Conservation (phyloP, 2,113 vertebrate genomes). For the Tor tambroides region DNA sequence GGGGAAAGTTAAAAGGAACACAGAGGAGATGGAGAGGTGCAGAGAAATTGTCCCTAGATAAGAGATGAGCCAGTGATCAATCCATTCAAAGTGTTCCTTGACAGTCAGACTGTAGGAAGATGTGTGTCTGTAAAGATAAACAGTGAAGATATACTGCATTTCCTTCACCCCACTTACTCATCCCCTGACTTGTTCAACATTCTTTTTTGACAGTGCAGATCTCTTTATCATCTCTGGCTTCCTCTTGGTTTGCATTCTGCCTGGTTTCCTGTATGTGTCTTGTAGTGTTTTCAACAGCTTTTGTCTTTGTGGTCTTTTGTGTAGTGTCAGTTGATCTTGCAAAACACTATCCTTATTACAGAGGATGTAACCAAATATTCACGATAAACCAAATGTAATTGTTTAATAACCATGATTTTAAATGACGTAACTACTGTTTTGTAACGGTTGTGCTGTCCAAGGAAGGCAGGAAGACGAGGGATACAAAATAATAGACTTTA, state of each 20-base stretch:
- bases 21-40: conserved; percentile 5
- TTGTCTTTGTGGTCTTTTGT: conserved; percentile 16
- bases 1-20: background rate
- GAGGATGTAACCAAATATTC: background rate
- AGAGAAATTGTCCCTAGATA: background rate
- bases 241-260: background rate
- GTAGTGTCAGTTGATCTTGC: background rate
- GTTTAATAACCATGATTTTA: background rate
- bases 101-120: conserved; percentile 9
- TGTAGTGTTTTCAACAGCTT: background rate
- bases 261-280: background rate
- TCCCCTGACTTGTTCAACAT: background rate
- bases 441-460: no score
- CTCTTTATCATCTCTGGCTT: conserved; percentile 13
- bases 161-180: background rate
- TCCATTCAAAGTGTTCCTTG: conserved; percentile 6
- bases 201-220: background rate
- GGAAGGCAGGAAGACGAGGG: no score
- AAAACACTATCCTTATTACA: background rate
- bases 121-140: conserved; percentile 50
- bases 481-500: no score
- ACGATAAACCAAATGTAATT: background rate
- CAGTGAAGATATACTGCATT: conserved; percentile 60
- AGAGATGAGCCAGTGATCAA: conserved; percentile 4
- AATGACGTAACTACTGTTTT: no score